Evolutionary conservation across 2,888 invertebrate genomes (phyloP).

Genomic region (Drosophila subsilvestris): DNA sequence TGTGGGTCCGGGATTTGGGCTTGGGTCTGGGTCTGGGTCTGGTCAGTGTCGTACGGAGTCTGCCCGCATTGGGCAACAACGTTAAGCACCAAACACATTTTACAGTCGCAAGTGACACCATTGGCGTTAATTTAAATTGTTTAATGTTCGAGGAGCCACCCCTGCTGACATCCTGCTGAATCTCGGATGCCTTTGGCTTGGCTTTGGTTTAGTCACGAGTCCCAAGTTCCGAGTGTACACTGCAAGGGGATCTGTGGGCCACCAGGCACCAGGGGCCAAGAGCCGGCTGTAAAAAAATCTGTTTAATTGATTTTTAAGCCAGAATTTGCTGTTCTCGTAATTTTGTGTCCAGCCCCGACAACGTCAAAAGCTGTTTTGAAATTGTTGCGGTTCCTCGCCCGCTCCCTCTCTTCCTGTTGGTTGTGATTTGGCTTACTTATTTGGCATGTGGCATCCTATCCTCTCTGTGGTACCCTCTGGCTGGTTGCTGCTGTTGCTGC

Average conservation of each 20-base stretch:
- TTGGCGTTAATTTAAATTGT: constrained; percentile 83
- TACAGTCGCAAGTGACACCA: constrained; percentile 81
- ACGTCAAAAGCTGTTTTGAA: constrained; percentile 77
- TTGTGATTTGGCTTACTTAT: constrained; percentile 65
- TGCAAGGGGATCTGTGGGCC: not conserved
- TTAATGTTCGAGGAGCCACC: constrained; percentile 67
- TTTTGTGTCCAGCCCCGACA: constrained; percentile 61
- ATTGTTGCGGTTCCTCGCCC: constrained; percentile 64
- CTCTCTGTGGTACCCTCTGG: constrained; percentile 31
- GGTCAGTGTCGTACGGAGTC: constrained; percentile 12
- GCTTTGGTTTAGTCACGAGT: constrained; percentile 45
- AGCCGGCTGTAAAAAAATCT: constrained; percentile 67
- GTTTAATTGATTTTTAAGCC: constrained; percentile 80
- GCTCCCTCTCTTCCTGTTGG: constrained; percentile 17
- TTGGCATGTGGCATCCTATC: constrained; percentile 43
- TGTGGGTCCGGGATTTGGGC: not conserved
- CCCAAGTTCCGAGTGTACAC: not conserved
- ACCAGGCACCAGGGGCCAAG: constrained; percentile 11
- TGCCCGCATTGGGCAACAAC: constrained; percentile 67
- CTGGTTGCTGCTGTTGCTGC: constrained; percentile 27
- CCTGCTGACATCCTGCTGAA: constrained; percentile 58
- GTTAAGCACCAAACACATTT: constrained; percentile 76
- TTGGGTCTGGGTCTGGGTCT: constrained; percentile 16
- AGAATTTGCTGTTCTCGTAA: constrained; percentile 69
- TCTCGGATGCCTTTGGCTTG: constrained; percentile 56